Evolutionary conservation across 1,140 invertebrate species (phyloP), one percentile per base, ranked within the genome.

Genomic region (Drosophila kurseongensis): DNA sequence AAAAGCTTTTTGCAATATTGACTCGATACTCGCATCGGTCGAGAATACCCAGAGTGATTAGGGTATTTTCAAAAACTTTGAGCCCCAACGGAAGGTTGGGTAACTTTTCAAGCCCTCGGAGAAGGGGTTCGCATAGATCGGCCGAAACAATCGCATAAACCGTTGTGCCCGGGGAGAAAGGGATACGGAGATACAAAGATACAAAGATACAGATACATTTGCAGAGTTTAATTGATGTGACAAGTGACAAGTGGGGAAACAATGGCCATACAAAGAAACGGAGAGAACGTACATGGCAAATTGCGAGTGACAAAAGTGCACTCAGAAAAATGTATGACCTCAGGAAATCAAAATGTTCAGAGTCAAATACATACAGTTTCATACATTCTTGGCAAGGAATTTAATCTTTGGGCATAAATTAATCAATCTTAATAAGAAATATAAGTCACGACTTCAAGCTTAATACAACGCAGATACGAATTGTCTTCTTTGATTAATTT

Each of bases 201-300:
- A 47, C 29, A 44, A 16, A 47, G 14, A 32, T 56, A 61, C 36
- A 61, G 35, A 63, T 52, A 40, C 58, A 52, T 41, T 44, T 40
- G 50, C 54, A 2, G 45, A 18, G 45, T 41, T 74, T 80, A 84
- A 84, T 84, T 80, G 77, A 84, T 84, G 80, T 47, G 80, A 78
- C 80, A 83, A 54, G 60, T 71, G 45, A 81, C 59, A 45, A 47
- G 47, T 41, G 44, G 23, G 32, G 47, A 36, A 55, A 51, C 41
- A 40, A 40, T 62, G 58, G 62, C n/a, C 42, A 40, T 35, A 48
- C 18, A 40, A 71, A 71, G 36, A 23, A 48, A 14, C 29, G 0
- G 14, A 50, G 50, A 45, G 51, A 48, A 68, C 29, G 41, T 38
- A 29, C 32, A 38, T 65, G 14, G 23, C 27, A 38, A 52, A 52